Base-by-base conservation (phyloP, 1,140 invertebrate species). In the Pseudobourletiella spinata region DNA sequence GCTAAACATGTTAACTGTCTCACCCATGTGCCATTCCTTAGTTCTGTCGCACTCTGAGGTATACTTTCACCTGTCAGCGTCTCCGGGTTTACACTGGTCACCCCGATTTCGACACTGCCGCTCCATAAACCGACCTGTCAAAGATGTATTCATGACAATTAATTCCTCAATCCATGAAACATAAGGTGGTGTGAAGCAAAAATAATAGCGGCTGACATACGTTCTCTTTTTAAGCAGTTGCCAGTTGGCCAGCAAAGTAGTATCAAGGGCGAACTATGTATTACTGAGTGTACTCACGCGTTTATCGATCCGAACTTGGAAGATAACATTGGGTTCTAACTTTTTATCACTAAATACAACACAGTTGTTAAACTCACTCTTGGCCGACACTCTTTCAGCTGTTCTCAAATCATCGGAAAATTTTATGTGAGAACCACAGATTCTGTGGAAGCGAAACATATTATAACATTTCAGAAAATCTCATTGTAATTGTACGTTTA, bases 51-150 rank as follows among this genome's bases (percentile, higher is more conserved):
- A 77, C 86, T 89, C 39, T 86, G 83, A 64, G 88, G 88, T 70
- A 93, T 77, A 75, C 46, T 54, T 35, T 64, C 63, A 32, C 22
- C 16, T 65, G 87, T 86, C 65, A 92, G 80, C 61, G 81, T 82
- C 63, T 86, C 83, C 18, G 92, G 91, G 73, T 93, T 85, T 68
- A 84, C 83, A 28, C 86, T 83, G 18, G 91, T 93, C 14, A 95
- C 86, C 32, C 93, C 93, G 71, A 95, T 89, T 78, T 94, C 89
- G 71, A 96, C 84, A 66, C 87, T 91, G 24, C 91, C 91, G 76
- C 86, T 91, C 90, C 91, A 95, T 42, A 85, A 81, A 71, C 82
- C 82, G 62, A 86, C 82, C 85, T 87, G 60, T 48, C 73, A 70
- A 64, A n/a, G n/a, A n/a, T n/a, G n/a, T n/a, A n/a, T n/a, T n/a